A percentile compares a stretch with the other conserved stretches of the same genome.
phyloP scores from a whole-genome alignment of 2,888 invertebrate species.

The Alviniconcha strummeri region DNA sequence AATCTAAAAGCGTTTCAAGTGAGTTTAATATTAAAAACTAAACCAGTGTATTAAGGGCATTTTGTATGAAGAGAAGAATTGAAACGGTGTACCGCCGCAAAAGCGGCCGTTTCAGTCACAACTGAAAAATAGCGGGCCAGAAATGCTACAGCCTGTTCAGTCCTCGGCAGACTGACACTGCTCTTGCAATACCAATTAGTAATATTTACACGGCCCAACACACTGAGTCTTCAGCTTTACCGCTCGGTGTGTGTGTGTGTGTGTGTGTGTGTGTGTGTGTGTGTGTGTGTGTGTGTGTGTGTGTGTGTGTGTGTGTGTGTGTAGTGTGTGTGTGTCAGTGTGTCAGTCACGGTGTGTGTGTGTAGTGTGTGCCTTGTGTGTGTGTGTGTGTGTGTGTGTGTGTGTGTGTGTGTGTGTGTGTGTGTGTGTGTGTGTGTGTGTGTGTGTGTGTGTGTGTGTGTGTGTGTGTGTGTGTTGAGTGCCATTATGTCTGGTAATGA shows the following conservation, averaged over 20 bases:
- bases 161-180: too few relatives aligned
- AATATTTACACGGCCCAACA: not conserved
- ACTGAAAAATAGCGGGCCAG: not conserved
- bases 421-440: constrained; percentile 4
- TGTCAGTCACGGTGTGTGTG: not conserved
- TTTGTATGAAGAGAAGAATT: not conserved
- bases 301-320: constrained; percentile 15
- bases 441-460: constrained; percentile 17
- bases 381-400: constrained; percentile 12
- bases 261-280: constrained; percentile 5
- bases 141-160: too few relatives aligned
- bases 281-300: constrained; percentile 17
- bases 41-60: too few relatives aligned
- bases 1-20: too few relatives aligned
- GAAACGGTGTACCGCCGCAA: not conserved
- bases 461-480: not conserved
- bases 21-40: too few relatives aligned
- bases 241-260: not conserved
- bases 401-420: not conserved
- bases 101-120: not conserved
- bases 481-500: too few relatives aligned
- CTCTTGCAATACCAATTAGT: not conserved
- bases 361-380: constrained; percentile 1
- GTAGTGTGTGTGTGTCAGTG: constrained; percentile 12
- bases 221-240: not conserved